These are phyloP conservation scores for Nomada ruficornis DNA, from an alignment of 2,888 invertebrate species.

Conservation along the genomic window DNA sequence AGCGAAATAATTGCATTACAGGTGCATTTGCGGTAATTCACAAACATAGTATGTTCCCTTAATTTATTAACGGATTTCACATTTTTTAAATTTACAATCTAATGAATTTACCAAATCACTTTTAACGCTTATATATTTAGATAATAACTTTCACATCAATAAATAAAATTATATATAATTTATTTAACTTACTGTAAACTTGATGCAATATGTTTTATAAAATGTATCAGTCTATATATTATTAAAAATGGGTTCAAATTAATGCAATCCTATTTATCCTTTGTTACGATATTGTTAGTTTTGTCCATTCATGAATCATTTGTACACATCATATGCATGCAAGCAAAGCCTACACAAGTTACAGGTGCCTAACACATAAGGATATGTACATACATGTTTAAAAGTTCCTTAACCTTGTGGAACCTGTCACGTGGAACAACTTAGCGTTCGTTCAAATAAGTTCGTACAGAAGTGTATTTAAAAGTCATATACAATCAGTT, in stretches of 20 bases:
- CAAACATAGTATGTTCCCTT: neutral
- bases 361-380: too few relatives aligned
- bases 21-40: neutral
- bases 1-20: constrained; percentile 27
- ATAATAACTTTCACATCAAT: neutral
- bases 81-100: neutral
- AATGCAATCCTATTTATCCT: neutral
- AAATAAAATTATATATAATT: neutral
- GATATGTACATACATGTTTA: neutral
- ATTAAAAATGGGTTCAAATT: neutral
- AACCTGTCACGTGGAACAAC: constrained; percentile 14
- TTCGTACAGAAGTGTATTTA: neutral
- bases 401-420: constrained; percentile 27
- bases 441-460: neutral
- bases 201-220: neutral
- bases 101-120: neutral
- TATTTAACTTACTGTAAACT: neutral
- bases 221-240: neutral
- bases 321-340: neutral
- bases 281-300: too few relatives aligned
- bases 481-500: neutral
- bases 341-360: neutral
- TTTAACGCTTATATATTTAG: neutral
- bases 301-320: neutral
- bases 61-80: neutral